Evolutionary conservation across 2,113 vertebrate genomes (phyloP).

Genomic region (Phalacrocorax brasilianus): DNA sequence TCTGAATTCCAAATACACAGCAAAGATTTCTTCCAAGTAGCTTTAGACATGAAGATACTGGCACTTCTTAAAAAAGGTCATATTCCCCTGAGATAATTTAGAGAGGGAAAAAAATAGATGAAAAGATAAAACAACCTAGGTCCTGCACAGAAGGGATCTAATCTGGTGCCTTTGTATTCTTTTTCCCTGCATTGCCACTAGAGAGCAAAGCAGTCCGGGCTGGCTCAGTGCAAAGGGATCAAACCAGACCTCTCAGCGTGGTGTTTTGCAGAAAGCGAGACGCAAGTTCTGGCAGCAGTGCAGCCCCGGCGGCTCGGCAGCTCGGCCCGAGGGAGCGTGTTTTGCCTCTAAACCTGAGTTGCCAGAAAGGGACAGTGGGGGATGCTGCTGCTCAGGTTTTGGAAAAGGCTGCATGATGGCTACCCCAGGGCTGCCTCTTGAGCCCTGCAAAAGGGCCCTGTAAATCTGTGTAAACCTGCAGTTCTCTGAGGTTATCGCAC

Average conservation of each 20-base stretch:
- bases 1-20: background rate
- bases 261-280: background rate
- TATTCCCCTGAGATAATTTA: background rate
- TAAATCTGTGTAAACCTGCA: background rate
- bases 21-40: background rate
- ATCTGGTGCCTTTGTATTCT: background rate
- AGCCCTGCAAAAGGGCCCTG: background rate
- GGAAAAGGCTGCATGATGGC: background rate
- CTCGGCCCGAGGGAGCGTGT: fast-evolving
- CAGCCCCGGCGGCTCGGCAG: fast-evolving
- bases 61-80: background rate
- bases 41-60: background rate
- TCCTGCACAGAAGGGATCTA: background rate
- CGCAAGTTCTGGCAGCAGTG: fast-evolving
- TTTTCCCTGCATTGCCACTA: background rate
- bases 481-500: background rate
- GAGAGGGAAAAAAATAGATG: background rate
- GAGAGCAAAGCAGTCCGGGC: background rate
- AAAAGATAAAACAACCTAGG: background rate
- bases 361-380: background rate
- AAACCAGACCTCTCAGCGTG: fast-evolving
- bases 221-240: background rate
- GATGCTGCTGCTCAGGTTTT: background rate
- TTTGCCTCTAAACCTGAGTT: background rate
- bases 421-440: background rate